Evolutionary conservation across 1,140 invertebrate species (phyloP).

Genomic region (Gryllus bimaculatus): DNA sequence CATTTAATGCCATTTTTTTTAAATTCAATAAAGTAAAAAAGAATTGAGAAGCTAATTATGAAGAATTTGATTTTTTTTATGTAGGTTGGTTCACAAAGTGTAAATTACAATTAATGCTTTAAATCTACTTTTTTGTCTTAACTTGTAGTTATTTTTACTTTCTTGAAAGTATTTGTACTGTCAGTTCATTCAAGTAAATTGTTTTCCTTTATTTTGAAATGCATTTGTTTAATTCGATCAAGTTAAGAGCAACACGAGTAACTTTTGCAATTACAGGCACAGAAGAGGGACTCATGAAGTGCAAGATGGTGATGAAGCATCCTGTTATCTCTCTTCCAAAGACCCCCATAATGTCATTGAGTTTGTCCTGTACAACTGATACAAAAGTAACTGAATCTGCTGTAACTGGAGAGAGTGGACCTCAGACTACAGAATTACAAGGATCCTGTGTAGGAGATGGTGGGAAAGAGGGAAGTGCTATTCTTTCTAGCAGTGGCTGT

Average conservation of each 20-base stretch:
- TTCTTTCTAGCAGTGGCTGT: background rate
- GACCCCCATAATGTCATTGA: background rate
- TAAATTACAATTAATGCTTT: too few species aligned
- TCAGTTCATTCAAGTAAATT: too few species aligned
- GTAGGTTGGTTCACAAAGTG: too few species aligned
- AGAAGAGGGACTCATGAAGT: background rate
- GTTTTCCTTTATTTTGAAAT: too few species aligned
- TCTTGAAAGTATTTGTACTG: too few species aligned
- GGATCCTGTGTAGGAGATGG: background rate
- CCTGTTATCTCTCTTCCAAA: background rate
- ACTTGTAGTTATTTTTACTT: too few species aligned
- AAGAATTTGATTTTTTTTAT: too few species aligned
- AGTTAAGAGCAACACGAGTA: background rate
- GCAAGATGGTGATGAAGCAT: background rate
- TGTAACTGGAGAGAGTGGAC: background rate
- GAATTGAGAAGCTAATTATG: too few species aligned
- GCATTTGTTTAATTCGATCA: background rate
- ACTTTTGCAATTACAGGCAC: constrained; percentile 15
- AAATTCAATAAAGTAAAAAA: too few species aligned
- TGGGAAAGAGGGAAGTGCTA: background rate
- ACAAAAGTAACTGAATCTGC: background rate
- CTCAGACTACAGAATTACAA: background rate
- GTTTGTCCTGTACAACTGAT: background rate
- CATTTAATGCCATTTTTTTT: too few species aligned
- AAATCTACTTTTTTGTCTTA: too few species aligned